These are phyloP conservation scores for Arizona elegans DNA, from an alignment of 2,113 vertebrate species.

Conservation along the genomic window DNA sequence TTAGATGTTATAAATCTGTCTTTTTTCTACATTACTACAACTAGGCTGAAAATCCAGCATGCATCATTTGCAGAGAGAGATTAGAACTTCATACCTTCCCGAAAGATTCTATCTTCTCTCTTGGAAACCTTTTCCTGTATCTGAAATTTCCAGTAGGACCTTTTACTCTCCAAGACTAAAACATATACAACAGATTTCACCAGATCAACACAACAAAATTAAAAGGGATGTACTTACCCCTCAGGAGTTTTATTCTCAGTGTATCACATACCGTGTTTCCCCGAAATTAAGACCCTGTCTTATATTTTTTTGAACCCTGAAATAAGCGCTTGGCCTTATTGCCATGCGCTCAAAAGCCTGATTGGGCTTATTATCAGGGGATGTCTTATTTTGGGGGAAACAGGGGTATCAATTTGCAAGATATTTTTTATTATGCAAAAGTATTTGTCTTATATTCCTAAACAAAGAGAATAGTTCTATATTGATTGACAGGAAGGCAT, in stretches of 20 bases:
- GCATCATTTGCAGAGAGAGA: not conserved
- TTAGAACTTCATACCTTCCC: not conserved
- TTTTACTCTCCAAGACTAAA: not conserved
- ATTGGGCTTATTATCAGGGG: too few relatives aligned
- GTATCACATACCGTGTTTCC: not conserved
- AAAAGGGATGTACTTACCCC: not conserved
- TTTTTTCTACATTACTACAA: not conserved
- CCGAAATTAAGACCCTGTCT: too few relatives aligned
- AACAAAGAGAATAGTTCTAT: not conserved
- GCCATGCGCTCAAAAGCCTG: too few relatives aligned
- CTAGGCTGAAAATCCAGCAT: not conserved
- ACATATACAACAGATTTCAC: not conserved
- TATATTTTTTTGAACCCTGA: too few relatives aligned
- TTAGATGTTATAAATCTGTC: not conserved
- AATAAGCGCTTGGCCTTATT: too few relatives aligned
- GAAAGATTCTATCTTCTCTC: not conserved
- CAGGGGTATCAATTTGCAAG: not conserved
- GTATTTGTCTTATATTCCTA: not conserved
- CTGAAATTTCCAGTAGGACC: not conserved
- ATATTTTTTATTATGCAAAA: not conserved
- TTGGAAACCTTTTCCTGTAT: too few relatives aligned
- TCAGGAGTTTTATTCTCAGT: not conserved
- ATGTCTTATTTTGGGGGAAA: too few relatives aligned
- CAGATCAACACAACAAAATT: not conserved
- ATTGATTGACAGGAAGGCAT: not conserved